Percentiles rank a stretch among this genome's conserved stretches.
These are phyloP conservation scores for Athalia cordata DNA, from an alignment of 2,888 invertebrate genomes.

Conservation along the genomic window DNA sequence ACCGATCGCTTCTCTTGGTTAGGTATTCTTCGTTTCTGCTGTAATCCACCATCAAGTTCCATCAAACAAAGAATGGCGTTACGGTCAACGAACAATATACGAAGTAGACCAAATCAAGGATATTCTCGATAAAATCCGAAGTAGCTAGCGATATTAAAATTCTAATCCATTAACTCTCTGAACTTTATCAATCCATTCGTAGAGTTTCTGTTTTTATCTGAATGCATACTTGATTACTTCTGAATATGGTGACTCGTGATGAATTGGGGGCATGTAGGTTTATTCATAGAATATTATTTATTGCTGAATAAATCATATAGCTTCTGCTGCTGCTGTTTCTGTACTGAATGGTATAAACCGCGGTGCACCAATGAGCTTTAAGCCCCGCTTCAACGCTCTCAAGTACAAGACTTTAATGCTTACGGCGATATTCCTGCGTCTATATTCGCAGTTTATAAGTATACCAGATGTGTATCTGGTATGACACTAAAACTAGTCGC, in stretches of 20 bases:
- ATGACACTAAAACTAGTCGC: neutral
- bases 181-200: too few species aligned
- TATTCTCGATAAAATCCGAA: slow-evolving; percentile 6
- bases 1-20: slow-evolving; percentile 24
- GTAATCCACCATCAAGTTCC: neutral
- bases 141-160: slow-evolving; percentile 3
- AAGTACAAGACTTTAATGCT: slow-evolving; percentile 5
- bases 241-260: neutral
- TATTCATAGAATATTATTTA: too few species aligned
- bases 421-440: slow-evolving; percentile 11
- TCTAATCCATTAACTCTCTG: neutral
- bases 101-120: neutral
- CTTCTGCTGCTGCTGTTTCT: too few species aligned
- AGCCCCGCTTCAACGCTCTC: slow-evolving; percentile 15
- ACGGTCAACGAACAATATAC: slow-evolving; percentile 14
- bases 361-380: slow-evolving; percentile 19
- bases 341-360: slow-evolving; percentile 8
- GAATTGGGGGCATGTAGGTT: too few species aligned
- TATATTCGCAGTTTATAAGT: slow-evolving; percentile 17
- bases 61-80: slow-evolving; percentile 23
- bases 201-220: neutral
- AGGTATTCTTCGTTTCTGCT: slow-evolving; percentile 7
- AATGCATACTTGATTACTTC: neutral
- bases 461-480: neutral
- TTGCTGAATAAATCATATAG: too few species aligned